Evolutionary conservation across 2,113 vertebrate genomes (phyloP).

Genomic region (Nothoprocta perdicaria): DNA sequence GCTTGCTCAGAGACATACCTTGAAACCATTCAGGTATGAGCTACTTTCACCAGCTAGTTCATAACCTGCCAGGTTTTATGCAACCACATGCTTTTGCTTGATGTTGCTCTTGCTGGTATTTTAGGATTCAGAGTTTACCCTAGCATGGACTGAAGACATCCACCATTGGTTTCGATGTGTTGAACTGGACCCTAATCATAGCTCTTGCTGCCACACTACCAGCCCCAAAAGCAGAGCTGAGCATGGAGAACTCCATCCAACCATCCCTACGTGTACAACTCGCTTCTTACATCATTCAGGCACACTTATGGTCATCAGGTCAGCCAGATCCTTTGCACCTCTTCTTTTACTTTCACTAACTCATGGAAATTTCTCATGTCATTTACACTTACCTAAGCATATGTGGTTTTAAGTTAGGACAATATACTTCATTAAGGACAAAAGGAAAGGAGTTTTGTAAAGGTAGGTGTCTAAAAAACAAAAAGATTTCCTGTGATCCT

Average conservation of each 20-base stretch:
- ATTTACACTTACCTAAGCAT: background rate
- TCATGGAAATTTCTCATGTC: fast-evolving
- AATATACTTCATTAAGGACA: background rate
- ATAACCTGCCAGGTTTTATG: background rate
- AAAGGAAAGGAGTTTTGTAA: no score
- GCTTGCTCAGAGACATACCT: background rate
- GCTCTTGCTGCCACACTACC: background rate
- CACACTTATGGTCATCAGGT: background rate
- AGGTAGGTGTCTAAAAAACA: background rate
- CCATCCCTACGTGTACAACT: fast-evolving
- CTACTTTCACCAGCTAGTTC: background rate
- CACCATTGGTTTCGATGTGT: background rate
- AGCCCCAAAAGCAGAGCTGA: background rate
- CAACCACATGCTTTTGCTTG: background rate
- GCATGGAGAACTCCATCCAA: no score
- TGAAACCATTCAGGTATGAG: background rate
- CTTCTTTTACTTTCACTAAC: background rate
- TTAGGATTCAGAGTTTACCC: background rate
- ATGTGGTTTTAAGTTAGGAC: fast-evolving
- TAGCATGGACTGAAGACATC: background rate
- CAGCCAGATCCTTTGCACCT: fast-evolving
- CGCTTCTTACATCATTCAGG: background rate
- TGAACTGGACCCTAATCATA: background rate
- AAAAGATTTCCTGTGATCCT: background rate
- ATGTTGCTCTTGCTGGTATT: background rate